Conservation (phyloP, 2,797 vertebrate genomes). For the Hippoglossus hippoglossus region DNA sequence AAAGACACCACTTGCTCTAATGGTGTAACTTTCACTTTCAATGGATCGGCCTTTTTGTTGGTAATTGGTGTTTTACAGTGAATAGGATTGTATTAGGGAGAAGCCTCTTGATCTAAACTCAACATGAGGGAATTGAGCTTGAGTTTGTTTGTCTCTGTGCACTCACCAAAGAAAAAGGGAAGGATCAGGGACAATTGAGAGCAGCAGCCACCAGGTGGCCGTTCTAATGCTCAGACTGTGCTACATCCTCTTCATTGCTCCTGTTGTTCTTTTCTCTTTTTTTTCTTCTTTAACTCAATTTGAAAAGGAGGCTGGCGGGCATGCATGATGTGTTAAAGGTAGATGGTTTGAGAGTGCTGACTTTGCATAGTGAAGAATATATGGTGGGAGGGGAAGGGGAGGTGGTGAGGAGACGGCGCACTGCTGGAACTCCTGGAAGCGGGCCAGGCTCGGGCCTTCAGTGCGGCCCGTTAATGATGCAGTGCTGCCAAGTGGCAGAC, state of each 20-base stretch:
- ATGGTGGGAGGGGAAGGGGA: constrained; percentile 12
- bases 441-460: constrained; percentile 72
- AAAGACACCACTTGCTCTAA: constrained; percentile 48
- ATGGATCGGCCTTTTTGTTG: constrained; percentile 20
- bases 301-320: constrained; percentile 70
- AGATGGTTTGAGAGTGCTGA: constrained; percentile 79
- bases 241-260: constrained; percentile 38
- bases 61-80: constrained; percentile 64
- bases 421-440: constrained; percentile 62
- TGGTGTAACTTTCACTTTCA: constrained; percentile 54
- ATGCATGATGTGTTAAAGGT: constrained; percentile 78
- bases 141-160: constrained; percentile 26
- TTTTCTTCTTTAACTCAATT: constrained; percentile 40
- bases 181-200: constrained; percentile 9
- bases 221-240: constrained; percentile 43
- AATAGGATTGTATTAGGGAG: constrained; percentile 45
- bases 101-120: constrained; percentile 43
- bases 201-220: constrained; percentile 51
- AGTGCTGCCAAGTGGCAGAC: constrained; percentile 66
- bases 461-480: constrained; percentile 73
- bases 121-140: constrained; percentile 30
- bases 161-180: neutral
- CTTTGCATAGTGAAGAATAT: constrained; percentile 73
- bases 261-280: constrained; percentile 41
- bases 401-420: neutral